Evolutionary conservation across 2,113 vertebrate genomes (phyloP), one percentile per base, ranked within the genome.

Genomic region (Nesoenas mayeri): DNA sequence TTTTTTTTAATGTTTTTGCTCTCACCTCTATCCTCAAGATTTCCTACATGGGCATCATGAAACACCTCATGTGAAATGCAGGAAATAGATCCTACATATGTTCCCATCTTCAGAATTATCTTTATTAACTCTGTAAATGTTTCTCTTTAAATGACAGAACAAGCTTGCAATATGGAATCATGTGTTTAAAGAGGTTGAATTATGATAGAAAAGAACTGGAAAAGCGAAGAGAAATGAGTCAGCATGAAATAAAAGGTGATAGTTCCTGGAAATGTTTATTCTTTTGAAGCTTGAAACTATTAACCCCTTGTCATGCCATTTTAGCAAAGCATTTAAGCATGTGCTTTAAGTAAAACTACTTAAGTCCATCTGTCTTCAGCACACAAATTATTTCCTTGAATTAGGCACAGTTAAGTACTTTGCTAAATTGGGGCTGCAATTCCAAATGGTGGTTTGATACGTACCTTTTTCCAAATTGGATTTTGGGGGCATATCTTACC

Each of bases 141-240:
- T 95, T 94, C 57, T 95, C 74, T 94, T 93, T 72, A 86, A 97
- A 91, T 95, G 85, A 96, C 96, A 99, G 99, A 98, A 99, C 99
- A 97, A 99, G 99, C 99, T 98, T 99, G 97, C 99, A 99, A 66
- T 99, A 99, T 81, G 99, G 99, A 77, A 99, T 99, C 97, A 99
- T 99, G 99, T 98, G 99, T 98, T 98, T 99, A 98, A 99, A 99
- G 98, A 99, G 99, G 97, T 97, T 99, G 95, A 99, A 99, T 98
- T 99, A 99, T 85, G 99, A 99, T 97, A 98, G 99, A 97, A 99
- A 99, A 97, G 99, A 99, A 85, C 98, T 99, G 97, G 99, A 99
- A 98, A 98, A 99, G 97, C 98, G 99, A 94, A 97, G 99, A 95
- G 99, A 99, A 98, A 98, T 98, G 89, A 99, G 99, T 95, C 99